A percentile compares a stretch with the other conserved stretches of the same genome.
Evolutionary conservation across 2,797 vertebrate genomes (phyloP).

Genomic region (Eremophila alpestris): DNA sequence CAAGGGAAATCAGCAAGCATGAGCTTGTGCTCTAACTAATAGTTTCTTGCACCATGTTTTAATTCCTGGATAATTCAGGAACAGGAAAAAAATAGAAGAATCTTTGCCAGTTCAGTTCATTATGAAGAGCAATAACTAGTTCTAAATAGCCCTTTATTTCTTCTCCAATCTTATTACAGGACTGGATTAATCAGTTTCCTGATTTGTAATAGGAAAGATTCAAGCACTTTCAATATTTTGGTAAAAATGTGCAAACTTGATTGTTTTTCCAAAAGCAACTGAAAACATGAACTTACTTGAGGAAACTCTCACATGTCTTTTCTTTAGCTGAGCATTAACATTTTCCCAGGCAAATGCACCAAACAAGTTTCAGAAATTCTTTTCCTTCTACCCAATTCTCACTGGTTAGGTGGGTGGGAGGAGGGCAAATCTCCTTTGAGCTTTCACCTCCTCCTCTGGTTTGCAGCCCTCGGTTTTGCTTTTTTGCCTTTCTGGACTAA

Average conservation of each 20-base stretch:
- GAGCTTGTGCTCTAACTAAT: not conserved
- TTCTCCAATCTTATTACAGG: not conserved
- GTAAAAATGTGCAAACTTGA: constrained; percentile 5
- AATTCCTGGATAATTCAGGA: not conserved
- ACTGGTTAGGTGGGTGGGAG: not conserved
- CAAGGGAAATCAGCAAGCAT: not conserved
- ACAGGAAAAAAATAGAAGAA: not conserved
- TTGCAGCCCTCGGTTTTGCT: not conserved
- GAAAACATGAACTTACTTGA: constrained; percentile 10
- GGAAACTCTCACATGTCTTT: not conserved
- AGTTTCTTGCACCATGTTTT: not conserved
- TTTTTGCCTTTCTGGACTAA: constrained; percentile 32
- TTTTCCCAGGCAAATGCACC: not conserved
- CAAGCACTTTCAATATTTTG: constrained; percentile 3
- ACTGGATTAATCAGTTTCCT: not conserved
- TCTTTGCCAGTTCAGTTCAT: not conserved
- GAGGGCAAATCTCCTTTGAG: not conserved
- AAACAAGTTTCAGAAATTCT: not conserved
- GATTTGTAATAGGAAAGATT: not conserved
- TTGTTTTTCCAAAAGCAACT: constrained; percentile 5
- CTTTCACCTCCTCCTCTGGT: not conserved
- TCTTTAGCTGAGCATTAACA: not conserved
- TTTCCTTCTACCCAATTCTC: not conserved
- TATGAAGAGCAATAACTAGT: not conserved
- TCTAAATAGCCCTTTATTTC: not conserved